phyloP scores from a whole-genome alignment of 1,140 invertebrate genomes.

The Pogonomyrmex barbatus region DNA sequence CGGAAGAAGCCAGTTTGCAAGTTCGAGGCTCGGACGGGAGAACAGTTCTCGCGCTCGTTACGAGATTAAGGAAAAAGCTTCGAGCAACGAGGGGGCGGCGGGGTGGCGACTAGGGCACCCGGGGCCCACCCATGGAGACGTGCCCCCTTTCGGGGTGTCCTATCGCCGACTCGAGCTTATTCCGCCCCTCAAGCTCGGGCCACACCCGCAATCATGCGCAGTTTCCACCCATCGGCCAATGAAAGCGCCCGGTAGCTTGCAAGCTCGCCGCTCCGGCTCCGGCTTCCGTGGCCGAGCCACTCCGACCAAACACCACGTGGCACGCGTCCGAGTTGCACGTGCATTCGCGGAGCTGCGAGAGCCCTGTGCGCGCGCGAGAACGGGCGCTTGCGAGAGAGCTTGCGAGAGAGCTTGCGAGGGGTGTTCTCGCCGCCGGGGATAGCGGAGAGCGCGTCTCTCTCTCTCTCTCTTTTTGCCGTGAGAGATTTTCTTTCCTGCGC shows the following conservation, averaged over 20 bases:
- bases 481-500: neutral
- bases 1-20: conserved; percentile 73
- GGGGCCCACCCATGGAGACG: conserved; percentile 81
- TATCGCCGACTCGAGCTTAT: conserved; percentile 81
- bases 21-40: conserved; percentile 68
- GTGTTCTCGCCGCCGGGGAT: neutral
- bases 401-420: conserved; percentile 26
- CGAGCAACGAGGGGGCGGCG: conserved; percentile 53
- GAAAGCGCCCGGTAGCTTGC: conserved; percentile 77
- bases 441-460: neutral
- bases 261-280: conserved; percentile 79
- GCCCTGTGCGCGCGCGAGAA: conserved; percentile 58
- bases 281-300: conserved; percentile 51
- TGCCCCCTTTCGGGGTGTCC: conserved; percentile 79
- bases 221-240: conserved; percentile 84
- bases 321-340: conserved; percentile 84
- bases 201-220: conserved; percentile 85
- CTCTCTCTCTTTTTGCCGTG: too few species aligned
- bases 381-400: conserved; percentile 59
- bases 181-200: conserved; percentile 80
- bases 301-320: conserved; percentile 84
- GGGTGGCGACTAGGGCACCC: conserved; percentile 68
- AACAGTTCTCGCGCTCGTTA: conserved; percentile 69
- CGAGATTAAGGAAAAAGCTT: conserved; percentile 75
- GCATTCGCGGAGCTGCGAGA: conserved; percentile 80